Evolutionary conservation across 2,888 invertebrate species (phyloP), one percentile per base, ranked within the genome.

Genomic region (Linyphia triangularis): DNA sequence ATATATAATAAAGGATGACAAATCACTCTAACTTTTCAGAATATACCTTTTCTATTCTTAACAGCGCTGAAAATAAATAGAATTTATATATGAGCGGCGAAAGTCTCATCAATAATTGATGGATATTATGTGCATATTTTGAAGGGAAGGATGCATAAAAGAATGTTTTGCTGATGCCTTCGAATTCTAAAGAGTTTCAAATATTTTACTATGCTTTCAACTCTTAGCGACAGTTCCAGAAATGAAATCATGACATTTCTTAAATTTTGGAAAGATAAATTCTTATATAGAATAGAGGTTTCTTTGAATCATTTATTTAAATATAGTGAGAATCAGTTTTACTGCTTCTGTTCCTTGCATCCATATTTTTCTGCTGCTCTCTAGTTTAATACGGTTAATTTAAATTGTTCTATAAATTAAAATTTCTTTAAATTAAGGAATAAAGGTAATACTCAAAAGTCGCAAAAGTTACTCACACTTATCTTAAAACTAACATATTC

Each of bases 61-160:
- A 28, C 7, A 3, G 9, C 26, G 19, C 57, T 19, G 28, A 16
- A 30, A 28, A 57, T 10, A 40, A 70, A 24, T 24, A 43, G 16
- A 10, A 70, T 57, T 33, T 51, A 16, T 33, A 59, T 59, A n/a
- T 59, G 51, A 72, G 51, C n/a, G 72, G n/a, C 51, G 73, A 73
- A 63, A 51, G 43, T 22, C 57, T 73, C 73, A 59, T 73, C 59
- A 24, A 30, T 59, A 30, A 73, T 57, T 73, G 19, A 19, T 30
- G 51, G 30, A 30, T 30, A 59, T 59, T 59, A 22, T 30, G 57
- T 73, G 30, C 59, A 73, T 73, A 30, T 59, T 2, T 73, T 57
- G 28, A 30, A 57, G 24, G 30, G 26, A 43, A 70, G 40, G 69
- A 40, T 69, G 69, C 69, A 69, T 65, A 69, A 40, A 69, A 30